phyloP scores from a whole-genome alignment of 2,888 invertebrate species.

The Tipula unca region DNA sequence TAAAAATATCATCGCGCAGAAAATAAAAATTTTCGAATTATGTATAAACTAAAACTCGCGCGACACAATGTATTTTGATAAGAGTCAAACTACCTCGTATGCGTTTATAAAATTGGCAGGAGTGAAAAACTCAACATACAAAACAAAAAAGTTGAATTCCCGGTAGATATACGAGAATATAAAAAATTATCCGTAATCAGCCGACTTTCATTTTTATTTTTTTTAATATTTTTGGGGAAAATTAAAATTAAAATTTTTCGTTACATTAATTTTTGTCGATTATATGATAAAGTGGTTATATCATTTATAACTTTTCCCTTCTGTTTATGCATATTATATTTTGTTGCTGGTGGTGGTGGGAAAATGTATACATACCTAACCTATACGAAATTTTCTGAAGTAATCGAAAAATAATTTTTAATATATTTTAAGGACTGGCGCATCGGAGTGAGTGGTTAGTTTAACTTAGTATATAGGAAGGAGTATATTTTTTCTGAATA shows the following conservation, averaged over 20 bases:
- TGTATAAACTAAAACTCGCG: background rate
- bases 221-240: background rate
- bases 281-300: background rate
- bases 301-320: background rate
- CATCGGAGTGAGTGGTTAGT: too few species aligned
- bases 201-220: background rate
- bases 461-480: too few species aligned
- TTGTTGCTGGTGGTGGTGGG: background rate
- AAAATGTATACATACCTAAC: background rate
- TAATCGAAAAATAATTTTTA: background rate
- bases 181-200: background rate
- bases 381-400: background rate
- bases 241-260: background rate
- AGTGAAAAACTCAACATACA: background rate
- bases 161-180: background rate
- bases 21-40: background rate
- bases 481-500: background rate
- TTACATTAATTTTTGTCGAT: conserved; percentile 8
- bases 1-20: background rate
- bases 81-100: background rate
- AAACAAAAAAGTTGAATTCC: background rate
- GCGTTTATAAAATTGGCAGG: background rate
- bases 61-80: background rate
- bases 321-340: background rate
- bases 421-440: background rate